Evolutionary conservation across 2,113 vertebrate species (phyloP), one percentile per base, ranked within the genome.

Genomic region (Tauraco erythrolophus): DNA sequence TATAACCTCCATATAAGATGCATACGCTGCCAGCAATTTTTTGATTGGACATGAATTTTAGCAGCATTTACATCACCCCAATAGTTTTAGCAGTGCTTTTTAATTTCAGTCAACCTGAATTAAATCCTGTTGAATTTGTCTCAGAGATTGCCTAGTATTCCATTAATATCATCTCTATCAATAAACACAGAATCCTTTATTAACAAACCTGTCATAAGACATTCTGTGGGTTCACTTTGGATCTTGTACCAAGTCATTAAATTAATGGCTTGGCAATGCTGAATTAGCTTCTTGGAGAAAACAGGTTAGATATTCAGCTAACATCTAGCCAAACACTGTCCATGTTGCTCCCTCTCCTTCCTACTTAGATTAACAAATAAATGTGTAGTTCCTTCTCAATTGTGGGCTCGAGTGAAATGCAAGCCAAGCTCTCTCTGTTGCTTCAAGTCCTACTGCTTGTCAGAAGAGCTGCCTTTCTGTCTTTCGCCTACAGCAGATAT

Each of bases 391-490:
- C 57, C n/a, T 57, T 65, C 37, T 88, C 11, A 1, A 5, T 25
- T 79, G 12, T 51, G n/a, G 53, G 19, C 45, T 72, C n/a, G n/a
- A 51, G 19, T 11, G 27, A 74, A 78, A 41, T 53, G 22, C 64
- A 75, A 94, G 51, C 43, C 45, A 94, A 85, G 19, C 41, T 82
- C 77, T 65, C 3, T 28, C 74, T 72, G n/a, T 58, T 87, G 17
- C 35, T 80, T 57, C 21, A 77, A 58, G 68, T 56, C 28, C n/a
- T 53, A 27, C 18, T 77, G 35, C 35, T 81, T 84, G 35, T 86
- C 54, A 64, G 70, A 94, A 97, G 43, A 83, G 18, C 51, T 90
- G 56, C 11, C 24, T 83, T 92, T 95, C 43, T 81, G n/a, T 80
- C 37, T 54, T 76, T 77, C 9, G 25, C 33, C 79, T 86, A 31